Conservation (phyloP, 2,888 invertebrate genomes). For the Glyphotaelius pellucidus region DNA sequence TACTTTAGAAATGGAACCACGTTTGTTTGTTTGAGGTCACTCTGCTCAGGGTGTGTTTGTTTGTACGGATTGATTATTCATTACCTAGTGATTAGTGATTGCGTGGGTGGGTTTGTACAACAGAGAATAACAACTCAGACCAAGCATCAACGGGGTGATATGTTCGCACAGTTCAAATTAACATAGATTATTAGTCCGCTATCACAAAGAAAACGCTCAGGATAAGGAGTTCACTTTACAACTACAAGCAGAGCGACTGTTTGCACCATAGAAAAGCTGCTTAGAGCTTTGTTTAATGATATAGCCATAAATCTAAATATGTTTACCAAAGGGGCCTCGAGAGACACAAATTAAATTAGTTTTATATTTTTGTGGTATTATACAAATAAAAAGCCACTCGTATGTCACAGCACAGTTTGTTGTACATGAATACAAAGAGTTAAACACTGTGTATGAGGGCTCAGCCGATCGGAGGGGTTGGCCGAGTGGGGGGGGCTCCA, state of each 20-base stretch:
- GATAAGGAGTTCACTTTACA: constrained; percentile 3
- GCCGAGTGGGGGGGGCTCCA: constrained; percentile 31
- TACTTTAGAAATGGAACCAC: constrained; percentile 67
- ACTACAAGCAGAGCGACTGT: constrained; percentile 64
- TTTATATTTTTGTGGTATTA: constrained; percentile 67
- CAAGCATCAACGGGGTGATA: constrained; percentile 50
- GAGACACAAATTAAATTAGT: constrained; percentile 66
- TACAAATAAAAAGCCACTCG: constrained; percentile 77
- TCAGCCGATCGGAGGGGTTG: constrained; percentile 2
- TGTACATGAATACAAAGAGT: constrained; percentile 73
- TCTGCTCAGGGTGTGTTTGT: constrained; percentile 54
- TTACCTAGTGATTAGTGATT: not conserved
- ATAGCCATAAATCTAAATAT: constrained; percentile 59
- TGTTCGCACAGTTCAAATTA: constrained; percentile 55
- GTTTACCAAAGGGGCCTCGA: constrained; percentile 62
- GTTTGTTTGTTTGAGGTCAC: constrained; percentile 60
- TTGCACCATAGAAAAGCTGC: constrained; percentile 65
- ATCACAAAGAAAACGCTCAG: constrained; percentile 44
- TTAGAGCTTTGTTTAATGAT: constrained; percentile 59
- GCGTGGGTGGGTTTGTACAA: not conserved
- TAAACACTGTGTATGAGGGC: constrained; percentile 43
- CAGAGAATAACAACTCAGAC: constrained; percentile 2
- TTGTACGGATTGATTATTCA: not conserved
- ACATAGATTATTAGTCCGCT: constrained; percentile 37
- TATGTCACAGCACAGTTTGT: constrained; percentile 77